Evolutionary conservation across 2,888 invertebrate species (phyloP), one percentile per base, ranked within the genome.

Genomic region (Diarsia rubi): DNA sequence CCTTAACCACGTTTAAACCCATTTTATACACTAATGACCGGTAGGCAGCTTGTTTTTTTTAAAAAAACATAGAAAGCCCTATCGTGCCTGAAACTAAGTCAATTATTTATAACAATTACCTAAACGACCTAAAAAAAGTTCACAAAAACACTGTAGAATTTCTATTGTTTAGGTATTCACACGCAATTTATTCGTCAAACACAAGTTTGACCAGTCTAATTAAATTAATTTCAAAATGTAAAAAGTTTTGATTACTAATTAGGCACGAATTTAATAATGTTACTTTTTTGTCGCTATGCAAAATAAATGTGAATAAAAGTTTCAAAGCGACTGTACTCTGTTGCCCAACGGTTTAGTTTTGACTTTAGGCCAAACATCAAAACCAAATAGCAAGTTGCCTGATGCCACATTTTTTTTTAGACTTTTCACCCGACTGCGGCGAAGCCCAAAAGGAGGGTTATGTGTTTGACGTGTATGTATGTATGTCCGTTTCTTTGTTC

Each of bases 141-240:
- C 21, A 59, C 72, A 72, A 49, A 52, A 27, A 52, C n/a, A 37
- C n/a, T n/a, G 14, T 8, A 14, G 8, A 24, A 31, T 45, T 47
- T 27, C 16, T 47, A 47, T 19, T 31, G 44, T 24, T 37, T 44
- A 9, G n/a, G n/a, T 24, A 37, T 37, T 37, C 4, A 27, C 19
- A 42, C 49, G 19, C 44, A 54, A 76, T 49, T n/a, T 59, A 31
- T 49, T 64, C 49, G 52, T 60, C 2, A 16, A 31, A 14, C 44
- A 37, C 3, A 21, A 49, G 24, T 52, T 62, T 45, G 8, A 24
- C 14, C 27, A 21, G 27, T 6, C 3, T 54, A n/a, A 54, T 52
- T 62, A 45, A 69, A 69, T 68, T 62, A 45, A 67, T 52, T 68
- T 62, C 27, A 11, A 45, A 69, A 78, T 45, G 21, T 27, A 2